Evolutionary conservation across 2,888 invertebrate genomes (phyloP), one percentile per base, ranked within the genome.

Genomic region (Abscondita cerata): DNA sequence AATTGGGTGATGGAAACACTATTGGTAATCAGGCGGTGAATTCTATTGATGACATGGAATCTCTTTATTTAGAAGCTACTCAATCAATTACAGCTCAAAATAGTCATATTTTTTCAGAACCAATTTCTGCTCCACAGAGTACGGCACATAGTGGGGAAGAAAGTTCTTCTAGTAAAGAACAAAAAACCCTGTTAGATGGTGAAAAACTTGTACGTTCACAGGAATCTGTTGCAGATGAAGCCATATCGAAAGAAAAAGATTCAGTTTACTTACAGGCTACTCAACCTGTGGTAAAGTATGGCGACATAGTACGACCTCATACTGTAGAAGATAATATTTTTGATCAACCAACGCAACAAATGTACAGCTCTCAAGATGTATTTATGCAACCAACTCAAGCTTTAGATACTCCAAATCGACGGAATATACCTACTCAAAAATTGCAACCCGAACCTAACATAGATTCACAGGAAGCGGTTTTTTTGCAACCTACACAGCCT

Each of bases 321-420:
- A 2, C 3, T n/a, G 12, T 16, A 52, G 53, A 62, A 25, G 64
- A 69, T 64, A 67, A 67, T 38, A 58, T 72, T 55, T 70, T 68
- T 65, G 16, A 66, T 5, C 59, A 68, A 52, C 34, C 72, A 9
- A 72, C 72, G 15, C 71, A 72, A 62, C 18, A 59, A 62, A 62
- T 15, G 69, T 13, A 6, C 16, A 13, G 18, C 11, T 38, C 18
- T 9, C 8, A 38, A 40, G 64, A 66, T 38, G 38, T 58, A 47
- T 67, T 52, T 55, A 36, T 60, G 11, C 15, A 50, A 9, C 64
- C 63, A 12, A 65, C 62, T 11, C 64, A 66, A 56, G 33, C 46
- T 54, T 46, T 36, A 44, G 12, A 38, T 5, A 5, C 38, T 5
- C 3, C 4, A 3, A 3, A 2, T 12, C 3, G 9, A 5, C 2